phyloP scores from a whole-genome alignment of 2,888 invertebrate genomes.

The Scelioninae gen. 1 region DNA sequence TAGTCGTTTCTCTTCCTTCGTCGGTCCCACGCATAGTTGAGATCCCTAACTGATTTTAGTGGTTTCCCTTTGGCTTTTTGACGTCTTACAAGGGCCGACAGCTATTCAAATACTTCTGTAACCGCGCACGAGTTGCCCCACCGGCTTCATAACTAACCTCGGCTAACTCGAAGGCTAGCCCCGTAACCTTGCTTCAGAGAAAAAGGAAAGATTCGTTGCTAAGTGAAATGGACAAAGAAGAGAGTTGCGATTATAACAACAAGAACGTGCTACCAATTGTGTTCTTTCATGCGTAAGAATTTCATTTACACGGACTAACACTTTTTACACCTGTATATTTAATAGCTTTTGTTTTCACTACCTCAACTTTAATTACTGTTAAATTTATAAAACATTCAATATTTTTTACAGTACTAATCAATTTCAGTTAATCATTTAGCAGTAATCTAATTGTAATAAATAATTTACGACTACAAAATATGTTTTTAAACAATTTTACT shows the following conservation, averaged over 20 bases:
- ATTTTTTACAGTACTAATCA: no score
- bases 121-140: slow-evolving; percentile 77
- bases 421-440: no score
- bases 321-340: slow-evolving; percentile 37
- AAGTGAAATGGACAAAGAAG: slow-evolving; percentile 65
- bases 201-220: slow-evolving; percentile 69
- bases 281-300: slow-evolving; percentile 56
- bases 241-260: slow-evolving; percentile 46
- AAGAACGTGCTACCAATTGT: slow-evolving; percentile 53
- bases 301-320: slow-evolving; percentile 34
- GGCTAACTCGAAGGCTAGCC: slow-evolving; percentile 77
- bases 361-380: no score
- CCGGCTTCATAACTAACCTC: slow-evolving; percentile 82
- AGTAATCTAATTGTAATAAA: no score
- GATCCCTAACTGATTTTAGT: slow-evolving; percentile 84
- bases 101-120: slow-evolving; percentile 83
- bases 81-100: slow-evolving; percentile 83
- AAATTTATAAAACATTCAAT: no score
- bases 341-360: not conserved
- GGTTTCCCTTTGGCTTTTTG: slow-evolving; percentile 84
- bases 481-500: no score
- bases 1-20: slow-evolving; percentile 60
- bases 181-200: slow-evolving; percentile 64
- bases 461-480: no score
- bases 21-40: slow-evolving; percentile 80